Evolutionary conservation across 2,797 vertebrate genomes (phyloP), one percentile per base, ranked within the genome.

Genomic region (Bucorvus abyssinicus): DNA sequence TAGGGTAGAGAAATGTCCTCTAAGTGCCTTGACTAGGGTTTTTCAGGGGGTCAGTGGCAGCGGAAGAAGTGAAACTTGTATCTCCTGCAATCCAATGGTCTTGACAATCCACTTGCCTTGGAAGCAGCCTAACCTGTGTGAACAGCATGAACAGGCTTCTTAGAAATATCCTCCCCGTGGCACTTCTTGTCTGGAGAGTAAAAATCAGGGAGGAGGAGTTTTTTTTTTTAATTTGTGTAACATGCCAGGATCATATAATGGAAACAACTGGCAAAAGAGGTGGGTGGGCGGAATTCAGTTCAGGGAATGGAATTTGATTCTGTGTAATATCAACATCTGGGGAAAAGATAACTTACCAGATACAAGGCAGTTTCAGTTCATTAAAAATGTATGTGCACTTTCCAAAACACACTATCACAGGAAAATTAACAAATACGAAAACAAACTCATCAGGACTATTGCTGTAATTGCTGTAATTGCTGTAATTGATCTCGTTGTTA

Each of bases 391-490:
- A 74, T 82, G 38, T 79, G 36, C 34, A 27, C 77, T 85, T 59
- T 81, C 59, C 77, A 93, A 87, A 95, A 64, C 44, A 64, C 44
- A 32, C 30, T 69, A 27, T 17, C 59, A 44, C 12, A 36, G 55
- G 80, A 82, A 89, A 95, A 96, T 77, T 76, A 93, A 75, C 56
- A 77, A 84, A 91, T 84, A 77, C 13, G 60, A 68, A 89, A 90
- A 89, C 83, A 94, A 77, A 87, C 74, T 93, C 86, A 84, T 89
- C 77, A 90, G 74, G 77, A 87, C 55, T 61, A 42, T 63, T 88
- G 56, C 42, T 89, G 64, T 94, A 94, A 94, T 90, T 88, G 56
- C 42, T 89, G 64, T 94, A 94, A 94, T 90, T 87, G 77, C 79
- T 40, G 56, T 79, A 67, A 94, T 91, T 64, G 77, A 90, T 82